A percentile compares a stretch with the other conserved stretches of the same genome.
These are phyloP conservation scores for human (Homo sapiens) DNA, from an alignment of 2,113 vertebrate genomes.

Conservation along the genomic window DNA sequence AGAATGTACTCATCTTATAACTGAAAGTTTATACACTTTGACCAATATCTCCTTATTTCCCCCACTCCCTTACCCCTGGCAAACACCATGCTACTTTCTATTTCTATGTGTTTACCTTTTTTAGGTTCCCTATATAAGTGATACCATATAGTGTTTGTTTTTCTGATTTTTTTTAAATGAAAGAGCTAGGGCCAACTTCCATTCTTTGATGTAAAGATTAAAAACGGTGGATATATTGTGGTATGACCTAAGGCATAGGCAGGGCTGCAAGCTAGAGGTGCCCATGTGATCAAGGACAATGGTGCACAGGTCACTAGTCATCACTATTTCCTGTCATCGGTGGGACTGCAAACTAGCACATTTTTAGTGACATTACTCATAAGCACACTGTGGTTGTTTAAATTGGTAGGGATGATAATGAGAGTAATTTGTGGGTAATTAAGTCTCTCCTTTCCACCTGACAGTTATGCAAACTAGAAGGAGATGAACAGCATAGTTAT, in stretches of 20 bases:
- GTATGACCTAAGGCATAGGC: not conserved
- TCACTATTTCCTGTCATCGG: constrained; percentile 1
- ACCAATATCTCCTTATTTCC: not conserved
- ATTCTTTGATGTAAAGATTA: not conserved
- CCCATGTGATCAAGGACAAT: not conserved
- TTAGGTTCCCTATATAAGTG: not conserved
- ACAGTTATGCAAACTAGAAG: constrained; percentile 64
- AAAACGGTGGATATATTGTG: not conserved
- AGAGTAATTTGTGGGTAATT: constrained; percentile 71
- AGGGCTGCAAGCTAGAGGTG: not conserved
- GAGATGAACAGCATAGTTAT: constrained; percentile 44
- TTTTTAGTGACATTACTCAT: constrained; percentile 68
- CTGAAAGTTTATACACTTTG: not conserved
- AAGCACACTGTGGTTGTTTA: constrained; percentile 29
- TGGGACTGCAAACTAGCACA: not conserved
- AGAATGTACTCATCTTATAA: not conserved
- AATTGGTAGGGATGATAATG: constrained; percentile 67
- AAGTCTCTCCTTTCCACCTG: constrained; percentile 66
- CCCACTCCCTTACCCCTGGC: too few species aligned
- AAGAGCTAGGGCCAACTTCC: not conserved
- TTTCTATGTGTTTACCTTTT: not conserved
- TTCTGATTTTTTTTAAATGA: not conserved
- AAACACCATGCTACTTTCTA: not conserved
- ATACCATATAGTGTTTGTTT: not conserved
- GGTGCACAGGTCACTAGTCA: not conserved